Base-by-base conservation (phyloP, 2,113 vertebrate species). In the Meles meles region DNA sequence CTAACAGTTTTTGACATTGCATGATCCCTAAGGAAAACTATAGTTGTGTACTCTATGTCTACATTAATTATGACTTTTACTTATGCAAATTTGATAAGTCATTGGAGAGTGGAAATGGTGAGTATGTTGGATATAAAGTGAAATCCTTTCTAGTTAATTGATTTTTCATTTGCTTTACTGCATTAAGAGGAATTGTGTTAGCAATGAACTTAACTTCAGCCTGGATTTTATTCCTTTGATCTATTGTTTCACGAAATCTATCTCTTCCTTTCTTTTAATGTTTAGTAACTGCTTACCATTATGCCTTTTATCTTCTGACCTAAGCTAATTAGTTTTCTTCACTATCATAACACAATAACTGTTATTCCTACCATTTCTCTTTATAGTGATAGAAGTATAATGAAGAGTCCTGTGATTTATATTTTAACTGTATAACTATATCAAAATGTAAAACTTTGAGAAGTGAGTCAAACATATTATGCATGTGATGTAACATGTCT, bases 61-160 rank as follows among this genome's bases (percentile, higher is more conserved):
- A 93, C 37, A 97, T 96, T 98, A 98, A 97, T 92, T 96, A 96
- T 97, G 74, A 91, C 14, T 98, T 98, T 94, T 94, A 55, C 67
- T 96, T 97, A 94, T 93, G 63, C 15, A 98, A 97, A 98, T 97
- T 92, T 97, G 90, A 96, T 88, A 97, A 93, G 94, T 85, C 97
- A 98, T 94, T 97, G 92, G 71, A 59, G 82, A 91, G 67, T 96
- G 52, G 83, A 98, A 98, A 93, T 85, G 63, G 97, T 97, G 84
- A 34, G 4, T 88, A 84, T 77, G 29, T 97, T 57, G 94, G 37
- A 94, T 97, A 92, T 47, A 97, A 95, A 49, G 67, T 90, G 93
- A 94, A 80, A 95, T 27, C 9, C 25, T 95, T 52, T 92, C 81
- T 98, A 97, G 89, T 97, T 88, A 97, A 94, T 29, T 96, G 88